A percentile compares a stretch with the other conserved stretches of the same genome.
phyloP scores from a whole-genome alignment of 1,140 invertebrate species.

The Ditylenchus dipsaci region DNA sequence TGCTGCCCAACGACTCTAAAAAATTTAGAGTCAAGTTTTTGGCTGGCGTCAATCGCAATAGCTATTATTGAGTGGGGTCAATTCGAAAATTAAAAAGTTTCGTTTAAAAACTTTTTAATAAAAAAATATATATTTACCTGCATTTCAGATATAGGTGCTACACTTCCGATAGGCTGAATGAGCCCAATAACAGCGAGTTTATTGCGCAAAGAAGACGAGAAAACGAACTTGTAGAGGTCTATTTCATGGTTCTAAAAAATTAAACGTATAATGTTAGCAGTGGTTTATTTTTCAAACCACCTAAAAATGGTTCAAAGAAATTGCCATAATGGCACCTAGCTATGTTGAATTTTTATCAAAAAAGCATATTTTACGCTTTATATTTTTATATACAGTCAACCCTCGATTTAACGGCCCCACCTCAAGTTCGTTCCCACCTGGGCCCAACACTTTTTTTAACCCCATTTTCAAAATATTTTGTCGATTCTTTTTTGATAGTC shows the following conservation, averaged over 20 bases:
- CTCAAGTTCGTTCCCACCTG: no score
- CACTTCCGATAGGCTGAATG: constrained; percentile 62
- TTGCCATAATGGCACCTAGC: not conserved
- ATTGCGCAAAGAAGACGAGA: constrained; percentile 46
- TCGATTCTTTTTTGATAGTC: no score
- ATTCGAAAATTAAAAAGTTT: not conserved
- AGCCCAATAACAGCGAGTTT: constrained; percentile 63
- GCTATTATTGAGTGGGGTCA: not conserved
- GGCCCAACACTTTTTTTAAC: no score
- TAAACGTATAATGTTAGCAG: not conserved
- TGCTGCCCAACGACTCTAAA: constrained; percentile 47
- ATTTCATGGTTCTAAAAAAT: constrained; percentile 58
- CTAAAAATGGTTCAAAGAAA: no score
- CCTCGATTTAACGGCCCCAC: no score
- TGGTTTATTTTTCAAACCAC: constrained; percentile 27
- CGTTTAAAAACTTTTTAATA: no score
- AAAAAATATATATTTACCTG: constrained; percentile 53
- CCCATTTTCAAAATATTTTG: no score
- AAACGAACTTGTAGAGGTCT: constrained; percentile 62
- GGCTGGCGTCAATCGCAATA: not conserved
- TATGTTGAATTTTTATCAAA: no score
- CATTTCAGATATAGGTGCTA: constrained; percentile 63
- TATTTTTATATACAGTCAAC: no score
- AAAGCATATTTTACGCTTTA: no score
- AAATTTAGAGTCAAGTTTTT: constrained; percentile 5